A percentile compares a stretch with the other conserved stretches of the same genome.
Conservation (phyloP, 2,888 invertebrate genomes). For the Drosophila cognata region DNA sequence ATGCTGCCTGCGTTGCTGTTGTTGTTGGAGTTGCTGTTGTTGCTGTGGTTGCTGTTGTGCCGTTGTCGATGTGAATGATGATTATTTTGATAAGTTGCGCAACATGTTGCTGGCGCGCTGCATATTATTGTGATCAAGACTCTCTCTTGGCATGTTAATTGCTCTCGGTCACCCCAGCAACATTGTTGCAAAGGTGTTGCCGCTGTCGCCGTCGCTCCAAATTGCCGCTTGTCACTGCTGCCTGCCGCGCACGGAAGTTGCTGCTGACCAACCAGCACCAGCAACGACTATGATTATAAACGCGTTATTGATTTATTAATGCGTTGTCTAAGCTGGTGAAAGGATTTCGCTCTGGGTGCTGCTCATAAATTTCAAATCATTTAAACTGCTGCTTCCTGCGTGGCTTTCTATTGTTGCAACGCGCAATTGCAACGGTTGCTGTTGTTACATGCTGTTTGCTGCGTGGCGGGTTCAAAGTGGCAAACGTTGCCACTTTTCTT, state of each 20-base stretch:
- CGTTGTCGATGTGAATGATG: constrained; percentile 70
- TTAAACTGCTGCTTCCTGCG: constrained; percentile 70
- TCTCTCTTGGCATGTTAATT: constrained; percentile 62
- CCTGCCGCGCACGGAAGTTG: constrained; percentile 60
- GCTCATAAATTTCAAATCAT: constrained; percentile 68
- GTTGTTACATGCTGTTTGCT: constrained; percentile 9
- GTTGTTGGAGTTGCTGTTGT: constrained; percentile 13
- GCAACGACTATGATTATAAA: constrained; percentile 71
- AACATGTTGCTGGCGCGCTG: constrained; percentile 59
- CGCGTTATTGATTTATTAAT: constrained; percentile 76
- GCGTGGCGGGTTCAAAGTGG: constrained; percentile 57
- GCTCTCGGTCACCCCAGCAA: constrained; percentile 48
- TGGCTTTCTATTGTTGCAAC: constrained; percentile 64
- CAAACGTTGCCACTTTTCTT: constrained; percentile 38
- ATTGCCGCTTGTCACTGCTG: constrained; percentile 73
- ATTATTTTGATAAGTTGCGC: constrained; percentile 76
- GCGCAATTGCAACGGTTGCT: constrained; percentile 10
- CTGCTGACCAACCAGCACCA: constrained; percentile 21
- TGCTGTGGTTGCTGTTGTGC: constrained; percentile 28
- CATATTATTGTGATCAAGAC: constrained; percentile 39
- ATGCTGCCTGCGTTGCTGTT: constrained; percentile 60
- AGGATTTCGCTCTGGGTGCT: constrained; percentile 75
- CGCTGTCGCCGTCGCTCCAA: constrained; percentile 44
- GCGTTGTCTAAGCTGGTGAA: constrained; percentile 70
- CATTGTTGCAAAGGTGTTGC: constrained; percentile 72